Evolutionary conservation across 1,140 invertebrate genomes (phyloP), one percentile per base, ranked within the genome.

Genomic region (Diabrotica undecimpunctata): DNA sequence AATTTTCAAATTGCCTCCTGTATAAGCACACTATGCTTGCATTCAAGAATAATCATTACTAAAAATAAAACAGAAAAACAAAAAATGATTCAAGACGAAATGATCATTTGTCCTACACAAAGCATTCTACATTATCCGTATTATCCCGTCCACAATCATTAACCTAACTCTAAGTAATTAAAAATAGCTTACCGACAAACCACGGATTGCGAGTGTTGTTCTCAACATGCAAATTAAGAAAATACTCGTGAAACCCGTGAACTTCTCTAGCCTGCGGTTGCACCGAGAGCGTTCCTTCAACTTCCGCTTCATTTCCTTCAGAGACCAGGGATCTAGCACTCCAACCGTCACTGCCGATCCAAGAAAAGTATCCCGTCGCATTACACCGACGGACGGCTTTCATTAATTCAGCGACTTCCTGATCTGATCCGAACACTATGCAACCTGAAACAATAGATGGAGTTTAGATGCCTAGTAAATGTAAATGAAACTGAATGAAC

Each of bases 261-360:
- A 96, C 92, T 4, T 90, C 89, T 77, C 94, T 93, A 9, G 94
- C 93, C 73, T 92, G 90, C 0, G 94, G 94, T 74, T 96, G 94
- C 0, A 96, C 91, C 7, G 92, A 94, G 63, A 96, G 83, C 2
- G 94, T 96, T n/a, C 92, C 92, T 77, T 94, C 92, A 5, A 95
- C 91, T 78, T 94, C 91, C 0, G 86, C 82, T 78, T 97, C 94
- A 75, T 94, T 95, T 62, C 92, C 93, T 70, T 93, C 88, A 0
- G 90, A 93, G 5, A 97, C 95, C 46, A 97, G 80, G 41, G 91
- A 87, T 37, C 94, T 80, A 0, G 92, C 93, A 74, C 89, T 91
- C 93, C 94, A 96, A 3, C 95, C 95, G 76, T 97, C 95, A 53
- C 92, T 95, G 0, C 95, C 95, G 37, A 97, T 96, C 95, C 95